These are phyloP conservation scores for Astropecten irregularis DNA, from an alignment of 53 echinoderm and acorn worm species.

Conservation along the genomic window DNA sequence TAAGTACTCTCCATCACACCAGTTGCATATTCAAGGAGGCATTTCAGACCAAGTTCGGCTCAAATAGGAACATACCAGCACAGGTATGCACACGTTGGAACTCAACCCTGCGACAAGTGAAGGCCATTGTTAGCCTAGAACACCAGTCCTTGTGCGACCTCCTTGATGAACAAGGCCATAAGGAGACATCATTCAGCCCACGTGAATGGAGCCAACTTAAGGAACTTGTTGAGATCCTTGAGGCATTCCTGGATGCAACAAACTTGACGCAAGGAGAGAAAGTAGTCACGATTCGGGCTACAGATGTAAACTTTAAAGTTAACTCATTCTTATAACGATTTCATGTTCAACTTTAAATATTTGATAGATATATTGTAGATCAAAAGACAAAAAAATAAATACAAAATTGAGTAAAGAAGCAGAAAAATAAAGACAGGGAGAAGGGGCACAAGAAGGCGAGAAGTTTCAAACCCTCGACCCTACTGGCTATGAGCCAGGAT, in stretches of 20 bases:
- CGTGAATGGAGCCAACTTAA: constrained; percentile 50
- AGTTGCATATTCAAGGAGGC: constrained; percentile 25
- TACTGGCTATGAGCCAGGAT: no score
- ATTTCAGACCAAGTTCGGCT: constrained; percentile 10
- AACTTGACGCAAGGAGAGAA: constrained; percentile 40
- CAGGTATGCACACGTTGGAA: constrained; percentile 37
- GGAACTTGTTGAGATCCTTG: constrained; percentile 24
- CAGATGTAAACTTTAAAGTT: no score
- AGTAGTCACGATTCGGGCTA: constrained; percentile 35
- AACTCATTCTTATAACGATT: no score
- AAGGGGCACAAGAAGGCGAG: no score
- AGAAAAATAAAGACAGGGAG: no score
- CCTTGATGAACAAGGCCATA: constrained; percentile 48
- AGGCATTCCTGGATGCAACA: constrained; percentile 47
- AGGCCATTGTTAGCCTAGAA: constrained; percentile 19
- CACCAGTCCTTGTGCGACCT: constrained; percentile 35
- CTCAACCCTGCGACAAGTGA: constrained; percentile 34
- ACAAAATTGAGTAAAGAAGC: no score
- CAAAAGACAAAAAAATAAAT: no score
- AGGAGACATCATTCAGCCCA: constrained; percentile 15
- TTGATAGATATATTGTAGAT: no score
- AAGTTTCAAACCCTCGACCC: no score
- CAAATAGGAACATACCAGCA: constrained; percentile 50
- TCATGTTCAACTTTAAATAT: no score
- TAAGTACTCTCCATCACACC: background rate